Evolutionary conservation across 2,113 vertebrate genomes (phyloP).

Genomic region (Channa argus): DNA sequence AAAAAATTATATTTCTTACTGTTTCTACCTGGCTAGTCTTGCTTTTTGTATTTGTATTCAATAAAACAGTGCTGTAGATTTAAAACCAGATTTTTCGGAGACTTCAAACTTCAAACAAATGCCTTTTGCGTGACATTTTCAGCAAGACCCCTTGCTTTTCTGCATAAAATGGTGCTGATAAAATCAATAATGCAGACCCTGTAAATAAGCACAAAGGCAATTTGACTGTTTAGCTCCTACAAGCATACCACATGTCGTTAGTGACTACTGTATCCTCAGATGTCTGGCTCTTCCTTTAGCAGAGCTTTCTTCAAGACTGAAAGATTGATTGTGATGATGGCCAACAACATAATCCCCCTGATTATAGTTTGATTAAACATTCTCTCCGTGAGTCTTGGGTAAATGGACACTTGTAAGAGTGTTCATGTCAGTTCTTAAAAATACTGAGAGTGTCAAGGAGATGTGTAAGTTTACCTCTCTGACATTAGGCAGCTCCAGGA

Average conservation of each 20-base stretch:
- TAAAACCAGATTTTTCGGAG: neutral
- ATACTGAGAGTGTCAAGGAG: constrained; percentile 6
- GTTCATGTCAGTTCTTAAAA: constrained; percentile 17
- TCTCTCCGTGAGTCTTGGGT: neutral
- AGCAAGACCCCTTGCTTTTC: neutral
- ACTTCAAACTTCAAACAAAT: constrained; percentile 5
- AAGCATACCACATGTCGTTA: constrained; percentile 4
- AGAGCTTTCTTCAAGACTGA: constrained; percentile 1
- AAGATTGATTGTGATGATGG: neutral
- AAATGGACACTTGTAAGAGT: constrained; percentile 2
- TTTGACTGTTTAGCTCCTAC: constrained; percentile 6
- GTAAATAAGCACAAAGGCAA: constrained; percentile 24
- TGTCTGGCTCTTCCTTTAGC: constrained; percentile 1
- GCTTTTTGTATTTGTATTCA: neutral
- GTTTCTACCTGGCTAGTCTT: neutral
- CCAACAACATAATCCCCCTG: neutral
- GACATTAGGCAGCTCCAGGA: constrained; percentile 86
- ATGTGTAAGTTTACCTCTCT: constrained; percentile 78
- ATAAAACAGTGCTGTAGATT: neutral
- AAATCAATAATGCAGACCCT: neutral
- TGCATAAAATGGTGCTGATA: neutral
- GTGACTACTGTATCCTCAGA: neutral
- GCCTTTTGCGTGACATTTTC: constrained; percentile 7
- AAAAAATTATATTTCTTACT: neutral
- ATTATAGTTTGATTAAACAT: constrained; percentile 9